Base-by-base conservation (phyloP, 2,797 vertebrate genomes). In the Trachops cirrhosus region DNA sequence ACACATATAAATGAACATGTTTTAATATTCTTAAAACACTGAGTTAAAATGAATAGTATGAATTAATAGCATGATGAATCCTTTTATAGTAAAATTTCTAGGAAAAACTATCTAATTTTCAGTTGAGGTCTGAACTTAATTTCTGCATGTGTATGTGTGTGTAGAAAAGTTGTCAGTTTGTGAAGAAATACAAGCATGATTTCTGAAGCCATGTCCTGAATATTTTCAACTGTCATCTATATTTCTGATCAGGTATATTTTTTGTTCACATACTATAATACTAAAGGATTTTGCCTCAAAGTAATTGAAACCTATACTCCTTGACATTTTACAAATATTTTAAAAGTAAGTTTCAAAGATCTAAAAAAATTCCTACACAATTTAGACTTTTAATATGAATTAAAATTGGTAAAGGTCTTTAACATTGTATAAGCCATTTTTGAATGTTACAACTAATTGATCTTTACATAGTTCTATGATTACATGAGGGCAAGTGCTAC, bases 31-130 rank as follows among this genome's bases (percentile, higher is more conserved):
- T 6, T 86, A 93, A 83, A 83, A 21, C 15, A 71, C 1, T 86
- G 64, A 95, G 11, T 90, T 91, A 90, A 92, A 93, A 71, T 86
- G 22, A 84, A 6, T 87, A 89, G 82, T 74, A 46, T 54, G 21
- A 68, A 59, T n/a, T 88, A 94, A 71, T 29, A 54, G 18, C 16
- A 85, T 79, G 46, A 70, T 78, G 15, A 0, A 78, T 0, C 24
- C 0, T 70, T 84, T 39, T 34, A 86, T 7, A 64, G 9, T 50
- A 39, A 93, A 87, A 75, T 59, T 79, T 96, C 39, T n/a, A 85
- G 41, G 37, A 62, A 15, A 83, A 92, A 70, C 0, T 26, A 74
- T 15, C 21, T 19, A 2, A 70, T 78, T 90, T 89, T 88, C 32
- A 92, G 4, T 39, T 54, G n/a, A 80, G 26, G 7, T 50, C 64